Evolutionary conservation across 2,113 vertebrate genomes (phyloP), one percentile per base, ranked within the genome.

Genomic region (Phalacrocorax pelagicus): DNA sequence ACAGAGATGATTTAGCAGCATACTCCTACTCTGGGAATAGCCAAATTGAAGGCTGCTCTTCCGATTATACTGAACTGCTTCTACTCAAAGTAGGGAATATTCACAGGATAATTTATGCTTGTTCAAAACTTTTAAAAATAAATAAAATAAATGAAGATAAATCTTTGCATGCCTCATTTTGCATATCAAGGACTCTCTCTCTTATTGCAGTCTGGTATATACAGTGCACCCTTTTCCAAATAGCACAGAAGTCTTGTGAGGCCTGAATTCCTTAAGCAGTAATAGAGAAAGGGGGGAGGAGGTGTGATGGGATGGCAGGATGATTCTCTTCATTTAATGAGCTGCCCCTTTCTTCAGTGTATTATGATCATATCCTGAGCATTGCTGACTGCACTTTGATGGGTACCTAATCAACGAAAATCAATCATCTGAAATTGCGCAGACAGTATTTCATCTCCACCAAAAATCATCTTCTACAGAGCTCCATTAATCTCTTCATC

Each of bases 1-100:
- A 96, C 73, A 91, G 84, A 80, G 58, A 91, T 92, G 95, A 97
- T 97, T 97, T 91, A 97, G 93, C 95, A 95, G 89, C 87, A 82
- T 6, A 82, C 51, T 89, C 78, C 86, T 94, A 17, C 86, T 88
- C 85, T 83, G 93, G 86, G 92, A 95, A 95, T 84, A 95, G 90
- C 81, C 87, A 95, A 93, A 96, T 85, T 95, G 93, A 97, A 97
- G 94, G 94, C 93, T 95, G 77, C 80, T 87, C 59, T 65, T 87
- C 77, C 0, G 12, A 87, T 94, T 58, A 70, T 21, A 51, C 55
- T 49, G 57, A 90, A 62, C 59, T 88, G 86, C 75, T 86, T 83
- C 90, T 52, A 5, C 88, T 90, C 82, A 83, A 83, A 86, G 85
- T 4, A 42, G 42, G 62, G 46, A 96, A 81, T 92, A 93, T 63